phyloP scores from a whole-genome alignment of 2,113 vertebrate genomes.

The Indicator maculatus region DNA sequence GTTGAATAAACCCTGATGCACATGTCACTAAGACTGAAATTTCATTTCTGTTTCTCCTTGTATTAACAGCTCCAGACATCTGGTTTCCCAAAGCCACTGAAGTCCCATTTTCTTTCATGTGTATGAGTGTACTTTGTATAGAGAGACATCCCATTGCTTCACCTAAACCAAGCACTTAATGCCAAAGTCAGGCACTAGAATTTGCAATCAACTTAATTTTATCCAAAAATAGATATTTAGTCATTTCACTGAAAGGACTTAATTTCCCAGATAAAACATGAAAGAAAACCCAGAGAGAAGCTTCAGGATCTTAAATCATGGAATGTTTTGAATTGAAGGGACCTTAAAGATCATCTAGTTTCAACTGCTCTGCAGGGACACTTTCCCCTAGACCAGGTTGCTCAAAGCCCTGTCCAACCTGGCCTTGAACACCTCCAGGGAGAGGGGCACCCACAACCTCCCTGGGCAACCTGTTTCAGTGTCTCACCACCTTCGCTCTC shows the following conservation, averaged over 20 bases:
- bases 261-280: background rate
- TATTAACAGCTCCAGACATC: background rate
- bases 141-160: background rate
- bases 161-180: background rate
- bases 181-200: background rate
- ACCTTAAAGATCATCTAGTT: too few species aligned
- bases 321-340: too few species aligned
- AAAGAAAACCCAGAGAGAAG: conserved; percentile 10
- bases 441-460: too few species aligned
- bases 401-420: too few species aligned
- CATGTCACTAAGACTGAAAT: background rate
- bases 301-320: background rate
- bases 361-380: too few species aligned
- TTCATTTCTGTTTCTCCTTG: background rate
- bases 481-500: too few species aligned
- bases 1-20: background rate
- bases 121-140: background rate
- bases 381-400: too few species aligned
- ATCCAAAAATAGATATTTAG: background rate
- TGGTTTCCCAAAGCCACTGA: background rate
- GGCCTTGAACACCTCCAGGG: too few species aligned
- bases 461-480: too few species aligned
- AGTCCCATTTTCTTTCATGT: background rate
- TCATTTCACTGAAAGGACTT: background rate
- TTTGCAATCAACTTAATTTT: background rate